Conservation (phyloP, 1,140 invertebrate species). For the Heliconius himera region DNA sequence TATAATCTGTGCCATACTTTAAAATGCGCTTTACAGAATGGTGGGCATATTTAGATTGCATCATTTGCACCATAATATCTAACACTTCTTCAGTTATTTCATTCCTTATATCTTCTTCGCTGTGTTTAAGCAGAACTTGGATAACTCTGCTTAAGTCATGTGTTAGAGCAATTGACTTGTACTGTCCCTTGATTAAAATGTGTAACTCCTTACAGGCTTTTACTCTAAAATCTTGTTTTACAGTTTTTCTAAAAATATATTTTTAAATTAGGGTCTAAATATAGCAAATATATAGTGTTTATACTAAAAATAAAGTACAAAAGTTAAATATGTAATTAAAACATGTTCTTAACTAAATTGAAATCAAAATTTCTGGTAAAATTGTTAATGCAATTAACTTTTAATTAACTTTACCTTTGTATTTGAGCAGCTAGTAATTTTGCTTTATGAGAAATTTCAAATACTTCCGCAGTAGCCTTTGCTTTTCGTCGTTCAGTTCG, state of each 20-base stretch:
- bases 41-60: conserved; percentile 93
- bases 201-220: conserved; percentile 88
- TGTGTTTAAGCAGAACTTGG: conserved; percentile 92
- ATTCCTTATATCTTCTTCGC: conserved; percentile 85
- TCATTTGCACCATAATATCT: conserved; percentile 86
- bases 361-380: not conserved
- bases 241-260: conserved; percentile 71
- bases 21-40: conserved; percentile 92
- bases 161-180: conserved; percentile 88
- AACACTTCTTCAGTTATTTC: conserved; percentile 89
- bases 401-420: conserved; percentile 76
- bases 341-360: too few relatives aligned
- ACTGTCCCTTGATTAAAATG: conserved; percentile 86
- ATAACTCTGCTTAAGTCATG: conserved; percentile 95
- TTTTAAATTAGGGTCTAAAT: not conserved
- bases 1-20: conserved; percentile 88
- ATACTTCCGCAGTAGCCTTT: conserved; percentile 83
- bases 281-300: not conserved
- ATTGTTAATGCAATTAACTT: not conserved
- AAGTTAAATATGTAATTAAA: too few relatives aligned
- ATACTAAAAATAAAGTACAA: not conserved
- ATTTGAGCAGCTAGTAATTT: conserved; percentile 91
- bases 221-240: conserved; percentile 83
- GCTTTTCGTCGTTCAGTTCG: conserved; percentile 76
- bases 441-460: conserved; percentile 86